phyloP scores from a whole-genome alignment of 2,888 invertebrate species.

The Blera fallax region DNA sequence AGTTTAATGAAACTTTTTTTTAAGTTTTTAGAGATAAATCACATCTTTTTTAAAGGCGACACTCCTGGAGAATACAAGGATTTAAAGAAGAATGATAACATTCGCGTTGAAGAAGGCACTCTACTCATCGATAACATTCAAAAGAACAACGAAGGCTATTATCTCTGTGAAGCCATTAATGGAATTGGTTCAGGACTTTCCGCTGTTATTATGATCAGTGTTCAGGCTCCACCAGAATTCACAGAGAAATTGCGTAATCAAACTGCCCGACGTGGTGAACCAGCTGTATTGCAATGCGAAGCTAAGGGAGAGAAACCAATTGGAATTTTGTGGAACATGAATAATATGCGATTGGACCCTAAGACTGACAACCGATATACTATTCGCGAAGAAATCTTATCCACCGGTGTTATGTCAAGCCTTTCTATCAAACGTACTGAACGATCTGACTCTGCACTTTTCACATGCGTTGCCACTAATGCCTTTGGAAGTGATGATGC shows the following conservation, averaged over 20 bases:
- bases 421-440: constrained; percentile 95
- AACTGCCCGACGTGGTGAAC: constrained; percentile 94
- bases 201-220: constrained; percentile 95
- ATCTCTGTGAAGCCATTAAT: constrained; percentile 97
- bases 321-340: constrained; percentile 97
- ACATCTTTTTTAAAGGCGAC: constrained; percentile 85
- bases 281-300: constrained; percentile 94
- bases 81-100: constrained; percentile 93
- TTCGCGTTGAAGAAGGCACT: constrained; percentile 97
- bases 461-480: constrained; percentile 96
- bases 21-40: not conserved
- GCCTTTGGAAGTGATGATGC: constrained; percentile 97
- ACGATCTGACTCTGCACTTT: constrained; percentile 93
- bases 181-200: constrained; percentile 97
- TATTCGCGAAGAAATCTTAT: constrained; percentile 91
- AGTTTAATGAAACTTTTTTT: constrained; percentile 71
- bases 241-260: constrained; percentile 95
- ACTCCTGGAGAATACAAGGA: constrained; percentile 97
- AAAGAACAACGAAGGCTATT: constrained; percentile 96
- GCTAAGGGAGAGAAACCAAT: constrained; percentile 97
- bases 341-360: constrained; percentile 94
- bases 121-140: constrained; percentile 94
- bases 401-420: constrained; percentile 93
- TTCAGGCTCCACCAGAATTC: constrained; percentile 97
- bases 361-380: constrained; percentile 94